Base-by-base conservation (phyloP, 2,797 vertebrate species). In the Sebastes kiyomatsui region DNA sequence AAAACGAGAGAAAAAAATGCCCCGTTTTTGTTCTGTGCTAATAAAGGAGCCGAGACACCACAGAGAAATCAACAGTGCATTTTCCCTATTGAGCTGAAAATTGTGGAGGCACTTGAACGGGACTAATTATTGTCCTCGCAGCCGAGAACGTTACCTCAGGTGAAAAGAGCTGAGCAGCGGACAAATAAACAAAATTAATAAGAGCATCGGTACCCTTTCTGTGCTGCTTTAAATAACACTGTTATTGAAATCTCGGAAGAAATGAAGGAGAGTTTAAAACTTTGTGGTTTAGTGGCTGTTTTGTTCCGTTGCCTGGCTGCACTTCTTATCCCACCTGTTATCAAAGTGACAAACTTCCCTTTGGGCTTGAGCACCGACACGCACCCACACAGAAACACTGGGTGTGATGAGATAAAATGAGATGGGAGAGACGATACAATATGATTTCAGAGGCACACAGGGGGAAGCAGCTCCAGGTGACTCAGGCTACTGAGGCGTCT, bases 11-110 rank as follows among this genome's bases (percentile, higher is more conserved):
- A 42, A 67, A 49, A 78, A 88, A 75, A 64, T 27, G 46, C 27
- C 49, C 25, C 54, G 14, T 61, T 84, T 85, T 81, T 60, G 72
- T 76, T 82, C 38, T 73, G 61, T 65, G 66, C 67, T 87, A 91
- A 92, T 90, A 88, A 89, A 84, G 79, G 67, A 82, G 79, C 82
- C 2, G 71, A 83, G 73, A 78, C 81, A 72, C 90, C 81, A 20
- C 82, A 42, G 90, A 90, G 90, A 90, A 91, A 91, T 91, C 82
- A 88, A 90, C 84, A 72, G 67, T 67, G 80, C 80, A 64, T 89
- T 91, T 89, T 60, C 77, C 87, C 82, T 42, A 77, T 64, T 72
- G 84, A 83, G 86, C 85, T 66, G 77, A 74, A 86, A 88, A 87
- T 72, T 83, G 79, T 56, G 11, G 72, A 72, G 79, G 67, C 81